These are phyloP conservation scores for Ia io DNA, from an alignment of 2,113 vertebrate species.

Conservation along the genomic window DNA sequence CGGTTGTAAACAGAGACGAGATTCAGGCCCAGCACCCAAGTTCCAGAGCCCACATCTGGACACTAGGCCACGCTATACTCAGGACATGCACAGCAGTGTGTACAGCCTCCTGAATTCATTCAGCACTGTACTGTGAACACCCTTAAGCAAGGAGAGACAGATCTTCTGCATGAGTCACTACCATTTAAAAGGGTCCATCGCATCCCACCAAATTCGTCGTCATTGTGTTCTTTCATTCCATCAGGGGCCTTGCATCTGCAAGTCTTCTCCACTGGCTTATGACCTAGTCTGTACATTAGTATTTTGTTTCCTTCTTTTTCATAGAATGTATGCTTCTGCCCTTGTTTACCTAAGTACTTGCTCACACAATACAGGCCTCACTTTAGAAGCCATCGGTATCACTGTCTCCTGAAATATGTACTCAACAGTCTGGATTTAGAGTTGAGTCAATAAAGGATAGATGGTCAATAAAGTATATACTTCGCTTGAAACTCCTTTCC, in stretches of 20 bases:
- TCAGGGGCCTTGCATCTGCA: neutral
- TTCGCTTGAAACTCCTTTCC: neutral
- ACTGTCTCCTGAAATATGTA: neutral
- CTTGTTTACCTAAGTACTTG: neutral
- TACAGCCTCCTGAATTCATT: neutral
- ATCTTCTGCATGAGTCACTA: neutral
- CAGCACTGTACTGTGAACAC: neutral
- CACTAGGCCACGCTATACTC: neutral
- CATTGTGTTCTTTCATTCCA: neutral
- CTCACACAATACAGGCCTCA: neutral
- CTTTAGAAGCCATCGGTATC: neutral
- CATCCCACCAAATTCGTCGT: neutral
- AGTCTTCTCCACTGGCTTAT: neutral
- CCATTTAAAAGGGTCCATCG: neutral
- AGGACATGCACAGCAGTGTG: neutral
- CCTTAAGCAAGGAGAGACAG: accelerated
- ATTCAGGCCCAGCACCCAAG: too few relatives aligned
- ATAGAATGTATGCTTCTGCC: neutral
- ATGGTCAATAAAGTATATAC: neutral
- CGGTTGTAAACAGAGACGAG: neutral
- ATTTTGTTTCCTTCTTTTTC: neutral
- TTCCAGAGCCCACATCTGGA: neutral
- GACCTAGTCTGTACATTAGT: neutral
- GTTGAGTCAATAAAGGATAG: neutral
- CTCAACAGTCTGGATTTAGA: neutral